phyloP scores from a whole-genome alignment of 2,113 vertebrate genomes.

The Tylochromis polylepis region DNA sequence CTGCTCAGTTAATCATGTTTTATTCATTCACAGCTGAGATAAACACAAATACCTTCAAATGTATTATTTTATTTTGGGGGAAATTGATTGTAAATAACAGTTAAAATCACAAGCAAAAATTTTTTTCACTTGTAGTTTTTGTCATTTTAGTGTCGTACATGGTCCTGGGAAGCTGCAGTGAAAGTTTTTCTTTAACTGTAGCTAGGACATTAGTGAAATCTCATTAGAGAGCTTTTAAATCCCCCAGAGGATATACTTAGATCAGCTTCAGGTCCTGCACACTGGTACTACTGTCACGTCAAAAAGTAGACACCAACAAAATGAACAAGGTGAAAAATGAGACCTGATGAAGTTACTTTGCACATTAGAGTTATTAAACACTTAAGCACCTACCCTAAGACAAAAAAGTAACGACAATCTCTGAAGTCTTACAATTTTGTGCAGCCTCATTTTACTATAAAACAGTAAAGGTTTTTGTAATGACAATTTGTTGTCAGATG shows the following conservation, averaged over 20 bases:
- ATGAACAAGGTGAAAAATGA: background rate
- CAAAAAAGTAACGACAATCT: background rate
- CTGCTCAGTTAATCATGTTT: background rate
- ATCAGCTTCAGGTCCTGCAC: conserved; percentile 38
- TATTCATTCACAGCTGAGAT: background rate
- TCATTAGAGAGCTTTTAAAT: conserved; percentile 65
- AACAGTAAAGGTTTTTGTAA: background rate
- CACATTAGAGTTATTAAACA: background rate
- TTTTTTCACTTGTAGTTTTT: background rate
- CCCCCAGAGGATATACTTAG: conserved; percentile 66
- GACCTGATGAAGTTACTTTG: background rate
- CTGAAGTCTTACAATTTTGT: background rate
- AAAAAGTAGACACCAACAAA: conserved; percentile 12
- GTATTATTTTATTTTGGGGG: background rate
- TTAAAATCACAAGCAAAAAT: background rate
- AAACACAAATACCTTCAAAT: background rate
- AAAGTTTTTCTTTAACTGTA: conserved; percentile 14
- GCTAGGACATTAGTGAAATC: conserved; percentile 62
- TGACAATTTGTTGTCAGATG: background rate
- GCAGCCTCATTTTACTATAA: background rate
- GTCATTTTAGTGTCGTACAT: conserved; percentile 2
- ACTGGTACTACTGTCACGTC: conserved; percentile 35
- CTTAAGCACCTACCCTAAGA: background rate
- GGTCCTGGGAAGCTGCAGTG: conserved; percentile 13
- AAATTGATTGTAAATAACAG: background rate